Percentiles rank a stretch among this genome's conserved stretches.
phyloP scores from a whole-genome alignment of 2,797 vertebrate species.

The Clarias pachynema region DNA sequence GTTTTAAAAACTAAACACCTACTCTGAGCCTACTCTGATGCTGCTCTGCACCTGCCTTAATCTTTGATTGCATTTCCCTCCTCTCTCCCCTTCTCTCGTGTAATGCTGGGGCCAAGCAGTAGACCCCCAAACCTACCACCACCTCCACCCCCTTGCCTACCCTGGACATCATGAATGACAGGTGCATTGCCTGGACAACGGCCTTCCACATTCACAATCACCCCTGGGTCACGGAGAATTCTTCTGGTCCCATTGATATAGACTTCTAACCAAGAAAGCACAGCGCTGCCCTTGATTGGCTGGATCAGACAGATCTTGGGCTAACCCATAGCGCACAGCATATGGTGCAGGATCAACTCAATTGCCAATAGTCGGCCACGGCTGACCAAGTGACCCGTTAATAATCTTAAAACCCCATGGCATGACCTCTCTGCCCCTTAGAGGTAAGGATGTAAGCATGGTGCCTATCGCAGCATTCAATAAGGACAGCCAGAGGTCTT shows the following conservation, averaged over 20 bases:
- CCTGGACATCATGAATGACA: constrained; percentile 64
- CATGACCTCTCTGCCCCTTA: constrained; percentile 60
- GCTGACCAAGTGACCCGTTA: constrained; percentile 79
- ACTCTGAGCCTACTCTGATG: constrained; percentile 50
- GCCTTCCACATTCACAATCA: constrained; percentile 15
- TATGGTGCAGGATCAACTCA: constrained; percentile 82
- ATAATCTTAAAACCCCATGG: constrained; percentile 83
- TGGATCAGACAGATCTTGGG: constrained; percentile 62
- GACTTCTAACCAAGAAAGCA: constrained; percentile 54
- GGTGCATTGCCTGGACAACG: constrained; percentile 42
- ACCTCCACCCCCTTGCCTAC: too few species aligned
- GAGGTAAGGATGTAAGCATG: constrained; percentile 25
- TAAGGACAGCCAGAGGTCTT: not conserved
- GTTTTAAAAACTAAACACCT: too few species aligned
- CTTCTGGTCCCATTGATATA: constrained; percentile 69
- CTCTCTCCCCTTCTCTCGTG: not conserved
- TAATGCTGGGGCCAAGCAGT: constrained; percentile 61
- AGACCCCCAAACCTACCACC: not conserved
- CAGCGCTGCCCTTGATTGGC: constrained; percentile 70
- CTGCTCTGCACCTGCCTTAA: constrained; percentile 70
- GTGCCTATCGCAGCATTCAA: not conserved
- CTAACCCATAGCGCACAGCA: constrained; percentile 79
- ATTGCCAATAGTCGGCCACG: constrained; percentile 78
- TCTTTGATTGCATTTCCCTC: constrained; percentile 57
- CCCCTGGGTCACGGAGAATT: constrained; percentile 68